Evolutionary conservation across 2,888 invertebrate genomes (phyloP), one percentile per base, ranked within the genome.

Genomic region (Cosmia pyralina): DNA sequence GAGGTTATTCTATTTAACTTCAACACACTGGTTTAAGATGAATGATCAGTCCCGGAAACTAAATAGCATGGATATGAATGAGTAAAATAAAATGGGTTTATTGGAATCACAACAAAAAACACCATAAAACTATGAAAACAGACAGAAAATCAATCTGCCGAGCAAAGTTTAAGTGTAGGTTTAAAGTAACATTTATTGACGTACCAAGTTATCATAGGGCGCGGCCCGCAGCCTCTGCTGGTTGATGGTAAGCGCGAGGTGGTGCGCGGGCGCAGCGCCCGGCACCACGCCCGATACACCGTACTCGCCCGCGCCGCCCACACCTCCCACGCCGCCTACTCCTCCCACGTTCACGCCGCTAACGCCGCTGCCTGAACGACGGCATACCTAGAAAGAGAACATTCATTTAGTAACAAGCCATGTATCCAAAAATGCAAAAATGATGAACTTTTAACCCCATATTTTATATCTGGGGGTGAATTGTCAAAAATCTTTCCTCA

Each of bases 201-300:
- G 71, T 4, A 97, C 97, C 96, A 98, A 94, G 92, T 98, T 98
- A 90, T 98, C 98, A 88, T 98, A 98, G 4, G 98, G 98, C 76
- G 98, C 97, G 1, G 97, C 97, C 55, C 98, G 96, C 88, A 98
- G 97, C 46, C 98, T 96, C 94, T 98, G 99, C 94, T 99, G 99
- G 95, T 99, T 99, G 94, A 99, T 99, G 79, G 99, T 98, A 88
- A 99, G 98, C 69, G 99, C 99, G 70, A 99, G 98, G 93, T 97
- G 96, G 96, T 90, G 97, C 91, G 91, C 97, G 91, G 91, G 96
- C 94, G 93, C 94, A 13, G 95, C 93, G 52, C 92, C 91, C 67
- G 88, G 97, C 93, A 93, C 98, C 96, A 87, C 97, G 96, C 91
- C 88, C 65, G 88, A 77, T 72, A 87, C 90, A 65, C 85, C 88